Percentiles rank a stretch among this genome's conserved stretches.
Evolutionary conservation across 1,140 invertebrate species (phyloP).

Genomic region (Mycetomoellerius zeteki): DNA sequence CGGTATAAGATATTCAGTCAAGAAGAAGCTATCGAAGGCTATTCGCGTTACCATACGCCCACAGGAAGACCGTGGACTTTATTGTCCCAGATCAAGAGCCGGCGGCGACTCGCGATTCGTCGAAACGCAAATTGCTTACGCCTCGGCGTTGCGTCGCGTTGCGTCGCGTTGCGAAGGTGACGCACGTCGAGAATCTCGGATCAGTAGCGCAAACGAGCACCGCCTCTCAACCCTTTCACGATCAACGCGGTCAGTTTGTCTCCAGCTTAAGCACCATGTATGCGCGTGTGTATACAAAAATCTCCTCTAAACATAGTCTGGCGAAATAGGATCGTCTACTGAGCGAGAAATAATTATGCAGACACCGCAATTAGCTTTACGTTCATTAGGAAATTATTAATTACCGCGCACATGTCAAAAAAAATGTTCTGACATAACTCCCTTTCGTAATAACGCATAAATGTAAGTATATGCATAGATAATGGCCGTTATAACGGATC

Average conservation of each 20-base stretch:
- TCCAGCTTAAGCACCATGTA: not conserved
- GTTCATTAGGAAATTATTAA: constrained; percentile 27
- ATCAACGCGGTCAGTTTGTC: constrained; percentile 31
- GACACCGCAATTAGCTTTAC: not conserved
- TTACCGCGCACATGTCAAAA: not conserved
- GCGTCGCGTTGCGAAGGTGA: constrained; percentile 66
- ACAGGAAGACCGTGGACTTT: constrained; percentile 76
- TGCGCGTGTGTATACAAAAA: not conserved
- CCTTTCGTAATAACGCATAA: not conserved
- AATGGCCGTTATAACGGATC: not conserved
- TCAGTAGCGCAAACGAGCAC: constrained; percentile 52
- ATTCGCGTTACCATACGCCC: constrained; percentile 65
- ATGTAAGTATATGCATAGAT: not conserved
- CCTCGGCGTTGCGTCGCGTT: constrained; percentile 66
- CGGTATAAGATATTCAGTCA: not conserved
- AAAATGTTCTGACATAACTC: not conserved
- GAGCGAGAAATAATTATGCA: not conserved
- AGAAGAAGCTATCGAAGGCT: constrained; percentile 46
- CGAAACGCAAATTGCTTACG: constrained; percentile 76
- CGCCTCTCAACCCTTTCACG: constrained; percentile 36
- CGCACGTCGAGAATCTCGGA: constrained; percentile 59
- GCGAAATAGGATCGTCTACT: constrained; percentile 23
- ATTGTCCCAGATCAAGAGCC: constrained; percentile 76
- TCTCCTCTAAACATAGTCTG: not conserved
- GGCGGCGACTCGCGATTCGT: constrained; percentile 69